Percentiles rank a stretch among this genome's conserved stretches.
Conservation (phyloP, 2,113 vertebrate genomes). For the Zosterops pallidus region DNA sequence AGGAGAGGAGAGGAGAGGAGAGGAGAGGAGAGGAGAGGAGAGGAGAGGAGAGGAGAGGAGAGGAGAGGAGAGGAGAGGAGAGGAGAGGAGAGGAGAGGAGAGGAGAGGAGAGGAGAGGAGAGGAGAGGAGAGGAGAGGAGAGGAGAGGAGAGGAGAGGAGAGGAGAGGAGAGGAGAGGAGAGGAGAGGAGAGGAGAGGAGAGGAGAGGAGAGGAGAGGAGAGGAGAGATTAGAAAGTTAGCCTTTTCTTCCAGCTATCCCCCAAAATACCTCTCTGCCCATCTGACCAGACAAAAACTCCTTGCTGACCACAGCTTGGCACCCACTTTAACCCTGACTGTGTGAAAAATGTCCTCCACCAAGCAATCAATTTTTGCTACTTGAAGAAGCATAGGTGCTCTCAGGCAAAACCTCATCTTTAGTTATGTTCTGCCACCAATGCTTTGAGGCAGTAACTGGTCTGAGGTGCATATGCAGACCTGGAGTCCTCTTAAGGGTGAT, state of each 20-base stretch:
- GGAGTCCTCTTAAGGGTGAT: background rate
- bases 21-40: background rate
- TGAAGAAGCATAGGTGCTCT: background rate
- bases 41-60: background rate
- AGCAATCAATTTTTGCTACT: background rate
- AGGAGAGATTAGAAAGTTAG: background rate
- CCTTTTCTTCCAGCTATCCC: background rate
- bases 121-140: background rate
- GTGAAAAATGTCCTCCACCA: background rate
- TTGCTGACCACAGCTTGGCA: background rate
- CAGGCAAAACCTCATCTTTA: background rate
- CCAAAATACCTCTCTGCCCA: background rate
- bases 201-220: background rate
- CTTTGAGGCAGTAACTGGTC: background rate
- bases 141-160: background rate
- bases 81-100: background rate
- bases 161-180: background rate
- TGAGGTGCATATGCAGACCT: background rate
- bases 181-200: background rate
- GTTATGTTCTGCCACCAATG: background rate
- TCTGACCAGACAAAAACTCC: background rate
- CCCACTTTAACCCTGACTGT: background rate
- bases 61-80: background rate
- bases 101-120: background rate
- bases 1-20: no score